Evolutionary conservation across 53 echinoderm and acorn worm genomes (phyloP).

Genomic region (Temnopleurus reevesii): DNA sequence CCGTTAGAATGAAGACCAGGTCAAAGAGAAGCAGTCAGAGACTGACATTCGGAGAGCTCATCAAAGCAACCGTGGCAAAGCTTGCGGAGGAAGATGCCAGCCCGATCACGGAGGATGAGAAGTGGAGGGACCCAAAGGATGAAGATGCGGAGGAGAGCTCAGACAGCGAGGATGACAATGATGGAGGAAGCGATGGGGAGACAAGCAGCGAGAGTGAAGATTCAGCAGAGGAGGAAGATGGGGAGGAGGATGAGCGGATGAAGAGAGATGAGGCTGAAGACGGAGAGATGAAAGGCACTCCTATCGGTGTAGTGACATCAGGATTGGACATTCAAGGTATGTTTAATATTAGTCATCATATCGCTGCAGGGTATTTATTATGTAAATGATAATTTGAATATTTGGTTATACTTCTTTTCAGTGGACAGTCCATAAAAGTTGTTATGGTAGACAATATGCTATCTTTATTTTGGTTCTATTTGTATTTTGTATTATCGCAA

Average conservation of each 20-base stretch:
- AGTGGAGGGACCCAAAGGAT: not conserved
- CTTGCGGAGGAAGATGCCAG: not conserved
- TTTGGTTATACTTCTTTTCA: too few relatives aligned
- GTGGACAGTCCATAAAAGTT: too few relatives aligned
- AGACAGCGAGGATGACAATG: not conserved
- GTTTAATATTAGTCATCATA: too few relatives aligned
- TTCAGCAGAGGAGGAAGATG: not conserved
- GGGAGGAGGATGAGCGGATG: conserved; percentile 19
- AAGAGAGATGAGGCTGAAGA: not conserved
- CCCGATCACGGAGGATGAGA: not conserved
- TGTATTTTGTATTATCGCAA: too few relatives aligned
- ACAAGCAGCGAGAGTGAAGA: not conserved
- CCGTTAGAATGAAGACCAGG: not conserved
- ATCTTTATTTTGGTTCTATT: too few relatives aligned
- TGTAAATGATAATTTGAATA: too few relatives aligned
- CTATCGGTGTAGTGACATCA: conserved; percentile 31
- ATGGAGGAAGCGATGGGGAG: not conserved
- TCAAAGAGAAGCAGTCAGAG: conserved; percentile 31
- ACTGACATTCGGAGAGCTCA: not conserved
- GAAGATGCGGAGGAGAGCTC: not conserved
- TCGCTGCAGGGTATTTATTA: too few relatives aligned
- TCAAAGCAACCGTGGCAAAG: not conserved
- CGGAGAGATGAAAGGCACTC: not conserved
- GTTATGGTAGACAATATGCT: too few relatives aligned
- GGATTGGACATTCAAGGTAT: conserved; percentile 46